Percentiles rank a stretch among this genome's conserved stretches.
phyloP scores from a whole-genome alignment of 2,888 invertebrate genomes.

The Lasioglossum malachurum region DNA sequence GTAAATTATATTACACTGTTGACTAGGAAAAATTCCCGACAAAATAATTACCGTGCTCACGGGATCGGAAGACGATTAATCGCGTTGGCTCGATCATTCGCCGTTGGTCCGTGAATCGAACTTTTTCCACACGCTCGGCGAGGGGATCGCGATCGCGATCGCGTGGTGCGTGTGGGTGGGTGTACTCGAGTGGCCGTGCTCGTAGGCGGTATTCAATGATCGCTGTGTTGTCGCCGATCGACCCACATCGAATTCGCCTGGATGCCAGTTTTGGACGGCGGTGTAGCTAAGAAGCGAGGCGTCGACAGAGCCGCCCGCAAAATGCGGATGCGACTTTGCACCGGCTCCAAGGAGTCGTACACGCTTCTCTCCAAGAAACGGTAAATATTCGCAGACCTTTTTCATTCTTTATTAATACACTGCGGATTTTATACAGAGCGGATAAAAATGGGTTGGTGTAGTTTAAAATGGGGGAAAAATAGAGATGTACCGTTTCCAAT shows the following conservation, averaged over 20 bases:
- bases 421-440: no score
- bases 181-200: constrained; percentile 28
- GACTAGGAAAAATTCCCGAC: constrained; percentile 58
- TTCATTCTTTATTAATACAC: not conserved
- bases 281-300: constrained; percentile 79
- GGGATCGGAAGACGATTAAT: constrained; percentile 56
- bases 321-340: constrained; percentile 83
- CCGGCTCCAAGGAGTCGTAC: constrained; percentile 83
- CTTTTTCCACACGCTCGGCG: constrained; percentile 3
- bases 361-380: constrained; percentile 83
- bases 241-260: constrained; percentile 67
- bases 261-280: constrained; percentile 82
- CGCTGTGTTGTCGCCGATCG: constrained; percentile 41
- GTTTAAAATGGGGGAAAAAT: no score
- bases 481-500: no score
- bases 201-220: constrained; percentile 64
- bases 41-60: constrained; percentile 67
- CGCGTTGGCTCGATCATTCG: constrained; percentile 44
- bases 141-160: constrained; percentile 30
- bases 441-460: no score
- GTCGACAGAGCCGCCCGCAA: constrained; percentile 75
- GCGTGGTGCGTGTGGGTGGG: constrained; percentile 53
- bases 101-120: constrained; percentile 11
- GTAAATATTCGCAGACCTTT: constrained; percentile 66
- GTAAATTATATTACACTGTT: constrained; percentile 62